Conservation (phyloP, 2,113 vertebrate genomes). For the Amia ocellicauda region DNA sequence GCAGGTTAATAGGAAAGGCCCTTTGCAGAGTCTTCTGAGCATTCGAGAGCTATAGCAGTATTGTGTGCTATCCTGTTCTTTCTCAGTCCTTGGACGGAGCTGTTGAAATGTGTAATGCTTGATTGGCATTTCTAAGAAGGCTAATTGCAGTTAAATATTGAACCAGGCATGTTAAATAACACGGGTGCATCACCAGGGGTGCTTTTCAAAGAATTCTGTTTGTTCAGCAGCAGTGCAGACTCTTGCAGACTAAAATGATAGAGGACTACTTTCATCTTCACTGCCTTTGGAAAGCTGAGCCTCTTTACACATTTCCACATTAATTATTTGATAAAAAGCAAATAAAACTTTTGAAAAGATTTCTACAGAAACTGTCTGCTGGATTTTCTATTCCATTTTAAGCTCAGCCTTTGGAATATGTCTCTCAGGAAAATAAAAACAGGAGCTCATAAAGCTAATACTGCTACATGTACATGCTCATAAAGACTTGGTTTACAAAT, state of each 20-base stretch:
- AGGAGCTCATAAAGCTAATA: constrained; percentile 1
- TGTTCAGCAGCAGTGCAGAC: constrained; percentile 27
- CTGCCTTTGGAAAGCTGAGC: constrained; percentile 31
- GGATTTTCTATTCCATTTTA: background rate
- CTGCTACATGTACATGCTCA: background rate
- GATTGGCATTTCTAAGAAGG: constrained; percentile 14
- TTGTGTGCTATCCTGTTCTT: background rate
- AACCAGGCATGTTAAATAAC: constrained; percentile 40
- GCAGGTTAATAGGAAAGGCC: constrained; percentile 32
- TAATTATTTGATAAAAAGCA: constrained; percentile 12
- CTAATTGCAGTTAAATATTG: constrained; percentile 30
- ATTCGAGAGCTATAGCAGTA: constrained; percentile 2
- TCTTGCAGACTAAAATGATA: background rate
- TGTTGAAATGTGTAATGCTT: constrained; percentile 28
- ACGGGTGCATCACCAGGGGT: constrained; percentile 27
- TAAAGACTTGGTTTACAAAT: background rate
- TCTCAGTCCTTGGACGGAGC: constrained; percentile 13
- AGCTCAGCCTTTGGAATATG: constrained; percentile 7
- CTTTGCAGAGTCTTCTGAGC: constrained; percentile 24
- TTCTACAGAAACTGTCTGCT: constrained; percentile 31
- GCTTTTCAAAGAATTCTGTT: constrained; percentile 25
- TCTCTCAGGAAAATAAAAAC: background rate
- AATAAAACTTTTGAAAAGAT: constrained; percentile 42
- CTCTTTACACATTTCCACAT: constrained; percentile 23
- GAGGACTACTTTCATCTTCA: constrained; percentile 36